Percentiles rank a stretch among this genome's conserved stretches.
These are phyloP conservation scores for Taurulus bubalis DNA, from an alignment of 2,113 vertebrate genomes.

Conservation along the genomic window DNA sequence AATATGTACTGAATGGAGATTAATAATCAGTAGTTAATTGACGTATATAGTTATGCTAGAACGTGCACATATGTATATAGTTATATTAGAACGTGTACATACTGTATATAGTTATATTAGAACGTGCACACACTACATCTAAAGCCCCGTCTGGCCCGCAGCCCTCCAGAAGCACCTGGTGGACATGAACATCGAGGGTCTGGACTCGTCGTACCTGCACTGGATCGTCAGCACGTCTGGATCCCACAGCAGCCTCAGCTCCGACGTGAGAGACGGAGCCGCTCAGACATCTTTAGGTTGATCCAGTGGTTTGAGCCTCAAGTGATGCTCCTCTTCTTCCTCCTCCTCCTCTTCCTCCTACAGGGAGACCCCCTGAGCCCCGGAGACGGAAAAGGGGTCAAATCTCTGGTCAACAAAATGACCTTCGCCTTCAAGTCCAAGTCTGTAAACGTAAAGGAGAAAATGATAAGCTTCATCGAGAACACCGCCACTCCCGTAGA, in stretches of 20 bases:
- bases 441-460: slow-evolving; percentile 98
- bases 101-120: too few relatives aligned
- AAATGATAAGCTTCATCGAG: slow-evolving; percentile 99
- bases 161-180: slow-evolving; percentile 96
- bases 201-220: slow-evolving; percentile 95
- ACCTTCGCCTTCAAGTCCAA: slow-evolving; percentile 97
- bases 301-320: too few relatives aligned
- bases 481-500: slow-evolving; percentile 97
- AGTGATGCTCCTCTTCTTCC: too few relatives aligned
- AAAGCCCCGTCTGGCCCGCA: too few relatives aligned
- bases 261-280: slow-evolving; percentile 87
- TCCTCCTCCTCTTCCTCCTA: too few relatives aligned
- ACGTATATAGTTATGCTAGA: too few relatives aligned
- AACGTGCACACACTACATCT: too few relatives aligned
- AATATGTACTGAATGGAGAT: too few relatives aligned
- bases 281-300: too few relatives aligned
- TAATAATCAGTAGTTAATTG: too few relatives aligned
- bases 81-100: too few relatives aligned
- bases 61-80: too few relatives aligned
- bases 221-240: slow-evolving; percentile 99
- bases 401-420: slow-evolving; percentile 99
- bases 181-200: slow-evolving; percentile 97
- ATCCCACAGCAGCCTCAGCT: slow-evolving; percentile 90
- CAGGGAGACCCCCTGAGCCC: slow-evolving; percentile 92
- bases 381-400: slow-evolving; percentile 94